These are phyloP conservation scores for Myotis planiceps DNA, from an alignment of 2,797 vertebrate genomes.

Conservation along the genomic window DNA sequence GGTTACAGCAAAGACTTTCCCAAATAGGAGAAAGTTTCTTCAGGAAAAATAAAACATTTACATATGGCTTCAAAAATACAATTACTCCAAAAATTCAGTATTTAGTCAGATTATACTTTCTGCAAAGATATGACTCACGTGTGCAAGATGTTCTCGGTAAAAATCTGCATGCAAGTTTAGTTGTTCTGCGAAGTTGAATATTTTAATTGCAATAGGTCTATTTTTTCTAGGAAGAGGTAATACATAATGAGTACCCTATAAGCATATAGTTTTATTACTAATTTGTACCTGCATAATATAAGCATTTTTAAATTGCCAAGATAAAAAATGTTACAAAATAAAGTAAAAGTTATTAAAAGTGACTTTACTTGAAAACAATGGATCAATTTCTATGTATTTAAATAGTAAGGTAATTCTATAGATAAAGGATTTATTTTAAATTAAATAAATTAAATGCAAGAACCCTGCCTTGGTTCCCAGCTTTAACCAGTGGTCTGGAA, in stretches of 20 bases:
- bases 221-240: background rate
- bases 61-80: background rate
- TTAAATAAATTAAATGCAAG: background rate
- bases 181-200: background rate
- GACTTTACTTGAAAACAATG: background rate
- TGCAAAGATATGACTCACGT: constrained; percentile 25
- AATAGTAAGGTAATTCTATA: background rate
- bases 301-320: background rate
- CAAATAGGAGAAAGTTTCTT: background rate
- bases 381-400: background rate
- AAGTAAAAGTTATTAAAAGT: background rate
- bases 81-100: constrained; percentile 25
- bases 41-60: background rate
- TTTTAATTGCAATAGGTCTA: background rate
- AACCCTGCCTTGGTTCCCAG: background rate
- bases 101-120: background rate
- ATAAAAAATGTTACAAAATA: background rate
- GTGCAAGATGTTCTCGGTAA: background rate
- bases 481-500: background rate
- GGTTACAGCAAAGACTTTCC: background rate
- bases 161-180: background rate
- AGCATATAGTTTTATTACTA: background rate
- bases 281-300: background rate
- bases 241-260: background rate
- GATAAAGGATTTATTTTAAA: background rate